Evolutionary conservation across 2,888 invertebrate species (phyloP).

Genomic region (Mimumesa dahlbomi): DNA sequence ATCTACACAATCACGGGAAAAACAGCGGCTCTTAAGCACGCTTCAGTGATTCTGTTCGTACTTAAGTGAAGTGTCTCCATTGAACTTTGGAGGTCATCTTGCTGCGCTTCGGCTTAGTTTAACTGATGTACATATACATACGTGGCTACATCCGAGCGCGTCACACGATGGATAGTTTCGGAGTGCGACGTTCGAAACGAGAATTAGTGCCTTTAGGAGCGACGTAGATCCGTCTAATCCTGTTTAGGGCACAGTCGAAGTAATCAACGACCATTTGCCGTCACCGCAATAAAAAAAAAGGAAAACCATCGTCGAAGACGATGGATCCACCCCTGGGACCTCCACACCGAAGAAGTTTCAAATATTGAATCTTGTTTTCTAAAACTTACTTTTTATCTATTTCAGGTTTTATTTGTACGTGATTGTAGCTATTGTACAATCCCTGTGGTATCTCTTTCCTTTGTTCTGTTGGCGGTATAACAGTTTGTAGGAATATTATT

Average conservation of each 20-base stretch:
- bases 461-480: too few species aligned
- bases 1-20: slow-evolving; percentile 83
- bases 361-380: slow-evolving; percentile 10
- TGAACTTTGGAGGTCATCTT: slow-evolving; percentile 19
- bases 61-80: slow-evolving; percentile 19
- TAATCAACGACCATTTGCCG: slow-evolving; percentile 11
- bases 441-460: slow-evolving; percentile 8
- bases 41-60: slow-evolving; percentile 15
- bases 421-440: slow-evolving; percentile 16
- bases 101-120: slow-evolving; percentile 49
- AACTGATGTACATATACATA: slow-evolving; percentile 59
- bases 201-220: slow-evolving; percentile 61
- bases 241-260: slow-evolving; percentile 38
- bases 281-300: slow-evolving; percentile 1
- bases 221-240: slow-evolving; percentile 24
- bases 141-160: slow-evolving; percentile 19
- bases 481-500: slow-evolving; percentile 1
- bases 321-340: slow-evolving; percentile 3
- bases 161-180: slow-evolving; percentile 24
- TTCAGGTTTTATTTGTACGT: slow-evolving; percentile 27
- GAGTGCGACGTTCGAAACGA: slow-evolving; percentile 31
- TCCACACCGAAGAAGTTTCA: slow-evolving; percentile 11
- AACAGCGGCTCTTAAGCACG: slow-evolving; percentile 59
- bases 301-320: not conserved
- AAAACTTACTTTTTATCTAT: slow-evolving; percentile 10